These are phyloP conservation scores for Phacellophora camtschatica DNA, from an alignment of 30 jellyfish, hydroid and myxozoan genomes.

Conservation along the genomic window DNA sequence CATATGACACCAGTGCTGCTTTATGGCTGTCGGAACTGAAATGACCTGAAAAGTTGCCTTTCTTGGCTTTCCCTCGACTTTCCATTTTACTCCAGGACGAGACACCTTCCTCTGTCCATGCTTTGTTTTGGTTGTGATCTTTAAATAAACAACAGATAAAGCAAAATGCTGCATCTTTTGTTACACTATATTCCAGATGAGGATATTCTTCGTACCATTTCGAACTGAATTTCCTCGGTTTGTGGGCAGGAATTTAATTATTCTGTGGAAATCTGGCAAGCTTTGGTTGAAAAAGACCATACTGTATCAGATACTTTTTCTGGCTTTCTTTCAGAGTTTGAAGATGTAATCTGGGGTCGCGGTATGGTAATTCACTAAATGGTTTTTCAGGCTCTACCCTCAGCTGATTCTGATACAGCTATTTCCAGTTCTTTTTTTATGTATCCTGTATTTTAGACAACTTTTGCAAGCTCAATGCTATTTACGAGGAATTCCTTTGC, in stretches of 20 bases:
- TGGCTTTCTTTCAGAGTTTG: not conserved
- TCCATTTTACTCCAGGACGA: conserved; percentile 38
- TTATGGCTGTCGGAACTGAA: conserved; percentile 34
- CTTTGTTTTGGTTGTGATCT: not conserved
- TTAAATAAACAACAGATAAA: conserved; percentile 10
- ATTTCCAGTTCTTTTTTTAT: not conserved
- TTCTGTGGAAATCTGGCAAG: conserved; percentile 41
- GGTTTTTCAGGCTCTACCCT: not conserved
- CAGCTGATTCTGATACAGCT: conserved; percentile 13
- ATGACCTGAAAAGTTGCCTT: conserved; percentile 25
- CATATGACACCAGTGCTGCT: conserved; percentile 24
- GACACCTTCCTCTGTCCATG: conserved; percentile 37
- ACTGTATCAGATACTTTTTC: conserved; percentile 6
- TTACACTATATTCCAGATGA: conserved; percentile 16
- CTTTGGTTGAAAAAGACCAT: conserved; percentile 22
- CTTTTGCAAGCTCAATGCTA: conserved; percentile 11
- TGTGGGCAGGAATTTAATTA: conserved; percentile 2
- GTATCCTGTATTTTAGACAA: not conserved
- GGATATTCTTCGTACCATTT: conserved; percentile 31
- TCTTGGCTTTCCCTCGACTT: conserved; percentile 11
- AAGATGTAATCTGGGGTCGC: conserved; percentile 43
- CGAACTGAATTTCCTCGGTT: conserved; percentile 32
- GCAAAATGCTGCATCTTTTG: conserved; percentile 35
- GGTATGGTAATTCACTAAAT: conserved; percentile 6
- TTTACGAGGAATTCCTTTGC: conserved; percentile 6